Evolutionary conservation across 2,113 vertebrate genomes (phyloP), one percentile per base, ranked within the genome.

Genomic region (Sceloporus tristichus): DNA sequence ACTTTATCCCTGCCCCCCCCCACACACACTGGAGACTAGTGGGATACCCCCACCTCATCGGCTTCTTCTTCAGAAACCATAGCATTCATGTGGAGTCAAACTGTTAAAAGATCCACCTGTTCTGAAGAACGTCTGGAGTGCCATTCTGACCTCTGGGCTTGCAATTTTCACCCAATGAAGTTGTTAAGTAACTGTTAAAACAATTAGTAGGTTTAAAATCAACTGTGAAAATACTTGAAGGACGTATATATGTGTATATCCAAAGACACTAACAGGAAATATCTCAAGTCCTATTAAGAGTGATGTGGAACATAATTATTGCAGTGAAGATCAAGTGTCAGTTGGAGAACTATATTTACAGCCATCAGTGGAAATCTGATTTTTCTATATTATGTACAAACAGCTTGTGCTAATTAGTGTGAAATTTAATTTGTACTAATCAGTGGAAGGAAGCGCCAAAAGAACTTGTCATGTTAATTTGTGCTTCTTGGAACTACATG

Each of bases 341-440:
- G 5, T 4, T 87, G 66, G 66, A 88, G 85, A 92, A 86, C 89
- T 85, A 86, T 54, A 91, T 66, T 54, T 80, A 89, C 9, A 3
- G 90, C 5, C 84, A 77, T n/a, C 2, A 80, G 0, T 91, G 71
- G 38, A 3, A 92, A 65, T 86, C 83, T 68, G 76, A 89, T 42
- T 87, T 90, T 92, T 81, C 42, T 86, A 34, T 88, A 83, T 77
- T 89, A 88, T 34, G 87, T 82, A 88, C 85, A 92, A 95, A 91
- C 1, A 85, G 14, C 16, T 93, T 75, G 90, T 83, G 54, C 3
- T 94, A 89, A 91, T 90, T 80, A 90, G 75, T 93, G 54, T 93
- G 87, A 95, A 95, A 96, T 82, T 82, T 82, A 90, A 91, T 95
- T 95, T 94, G 70, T 93, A 40, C 54, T 94, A 88, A 93, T 90